These are phyloP conservation scores for Unio delphinus DNA, from an alignment of 2,888 invertebrate species.

Conservation along the genomic window DNA sequence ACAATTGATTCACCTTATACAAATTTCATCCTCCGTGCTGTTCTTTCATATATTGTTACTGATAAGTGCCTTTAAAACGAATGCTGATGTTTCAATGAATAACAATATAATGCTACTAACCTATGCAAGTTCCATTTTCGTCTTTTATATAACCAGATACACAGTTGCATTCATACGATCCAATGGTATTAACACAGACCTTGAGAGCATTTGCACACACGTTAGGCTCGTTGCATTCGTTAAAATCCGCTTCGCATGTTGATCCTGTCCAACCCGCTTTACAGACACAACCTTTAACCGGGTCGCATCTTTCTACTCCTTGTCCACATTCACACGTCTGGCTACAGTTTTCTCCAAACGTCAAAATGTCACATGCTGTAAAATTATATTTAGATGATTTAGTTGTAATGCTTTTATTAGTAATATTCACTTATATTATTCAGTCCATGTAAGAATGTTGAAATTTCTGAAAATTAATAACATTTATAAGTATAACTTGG, in stretches of 20 bases:
- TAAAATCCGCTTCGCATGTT: constrained; percentile 14
- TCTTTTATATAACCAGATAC: not conserved
- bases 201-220: not conserved
- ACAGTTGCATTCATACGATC: constrained; percentile 12
- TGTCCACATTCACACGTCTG: constrained; percentile 1
- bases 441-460: no score
- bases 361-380: not conserved
- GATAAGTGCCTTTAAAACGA: no score
- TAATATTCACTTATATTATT: no score
- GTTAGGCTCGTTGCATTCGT: constrained; percentile 14
- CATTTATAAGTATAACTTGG: no score
- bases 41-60: no score
- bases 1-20: no score
- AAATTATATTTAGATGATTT: no score
- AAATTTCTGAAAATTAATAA: no score
- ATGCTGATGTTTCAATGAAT: no score
- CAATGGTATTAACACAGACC: constrained; percentile 12
- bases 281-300: constrained; percentile 20
- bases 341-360: not conserved
- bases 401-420: no score
- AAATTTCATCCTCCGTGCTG: no score
- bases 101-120: not conserved
- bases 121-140: not conserved
- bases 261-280: constrained; percentile 15
- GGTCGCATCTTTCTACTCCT: not conserved